Evolutionary conservation across 2,113 vertebrate genomes (phyloP).

Genomic region (Microcebus murinus): DNA sequence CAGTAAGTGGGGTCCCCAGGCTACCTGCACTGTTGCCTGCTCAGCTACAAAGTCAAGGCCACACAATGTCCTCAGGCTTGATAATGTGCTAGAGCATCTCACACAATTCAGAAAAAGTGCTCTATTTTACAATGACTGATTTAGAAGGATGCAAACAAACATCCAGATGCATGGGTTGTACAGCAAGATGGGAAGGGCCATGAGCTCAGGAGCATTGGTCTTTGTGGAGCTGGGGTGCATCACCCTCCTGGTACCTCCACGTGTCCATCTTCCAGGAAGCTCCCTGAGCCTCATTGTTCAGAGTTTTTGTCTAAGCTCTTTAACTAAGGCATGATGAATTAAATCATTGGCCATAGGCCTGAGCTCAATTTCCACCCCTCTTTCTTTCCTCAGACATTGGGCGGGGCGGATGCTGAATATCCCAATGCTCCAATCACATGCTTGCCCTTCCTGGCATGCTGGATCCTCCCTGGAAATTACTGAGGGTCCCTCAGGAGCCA

Average conservation of each 20-base stretch:
- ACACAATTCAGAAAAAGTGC: not conserved
- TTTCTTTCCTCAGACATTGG: too few relatives aligned
- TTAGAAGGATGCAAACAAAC: not conserved
- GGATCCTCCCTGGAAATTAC: not conserved
- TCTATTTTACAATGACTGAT: too few relatives aligned
- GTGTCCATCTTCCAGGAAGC: not conserved
- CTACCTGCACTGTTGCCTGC: not conserved
- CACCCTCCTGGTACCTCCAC: rapidly evolving
- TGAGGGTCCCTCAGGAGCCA: too few relatives aligned
- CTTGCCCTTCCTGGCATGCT: not conserved
- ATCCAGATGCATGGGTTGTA: rapidly evolving
- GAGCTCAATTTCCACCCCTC: not conserved
- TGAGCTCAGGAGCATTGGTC: not conserved
- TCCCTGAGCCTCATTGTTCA: not conserved
- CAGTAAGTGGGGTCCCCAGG: not conserved
- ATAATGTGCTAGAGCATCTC: not conserved
- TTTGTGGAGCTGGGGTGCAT: not conserved
- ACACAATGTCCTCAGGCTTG: not conserved
- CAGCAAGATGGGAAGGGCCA: not conserved
- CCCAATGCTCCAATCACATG: not conserved
- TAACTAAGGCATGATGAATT: too few relatives aligned
- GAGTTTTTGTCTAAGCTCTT: not conserved
- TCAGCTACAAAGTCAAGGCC: not conserved
- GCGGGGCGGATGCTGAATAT: rapidly evolving
- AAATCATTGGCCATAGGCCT: rapidly evolving